Base-by-base conservation (phyloP, 2,797 vertebrate species). In the Urophycis tenuis region DNA sequence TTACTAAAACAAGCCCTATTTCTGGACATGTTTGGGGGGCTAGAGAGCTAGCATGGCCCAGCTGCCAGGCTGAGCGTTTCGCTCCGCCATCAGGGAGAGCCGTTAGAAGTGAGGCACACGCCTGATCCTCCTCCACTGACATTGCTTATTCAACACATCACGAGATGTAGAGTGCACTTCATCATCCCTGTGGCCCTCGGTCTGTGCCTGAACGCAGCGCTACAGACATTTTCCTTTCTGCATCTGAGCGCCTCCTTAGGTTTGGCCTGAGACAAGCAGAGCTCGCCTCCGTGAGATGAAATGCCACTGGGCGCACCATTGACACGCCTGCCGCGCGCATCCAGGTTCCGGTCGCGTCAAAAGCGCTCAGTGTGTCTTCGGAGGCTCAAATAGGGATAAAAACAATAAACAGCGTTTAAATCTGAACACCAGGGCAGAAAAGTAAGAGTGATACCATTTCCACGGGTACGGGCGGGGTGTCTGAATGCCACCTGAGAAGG, bases 51-150 rank as follows among this genome's bases (percentile, higher is more conserved):
- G 75, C 82, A 67, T 10, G 81, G 83, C 81, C 81, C 74, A 9
- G 85, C 80, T 79, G 74, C 32, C 11, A 78, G 41, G 80, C 78
- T 75, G 64, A 77, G 9, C 80, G 82, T 88, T 89, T 89, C 77
- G 83, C 72, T 86, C 89, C 85, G 81, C 78, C 69, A 67, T 67
- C 60, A 29, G 53, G 34, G 32, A 77, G 15, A 82, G 77, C 72
- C 77, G 82, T 83, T 82, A 81, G 75, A 88, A 87, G 89, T 87
- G 85, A 86, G 81, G 74, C 31, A 7, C 6, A 80, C 5, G 3
- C 53, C 75, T 78, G 1, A 11, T 79, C 75, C 73, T 69, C 74
- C 36, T 80, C 76, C 71, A 17, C 72, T 45, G 3, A 74, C 2
- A 32, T 87, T 82, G 74, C 81, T 77, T 82, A 81, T 78, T 81